A percentile compares a stretch with the other conserved stretches of the same genome.
phyloP scores from a whole-genome alignment of 2,797 vertebrate genomes.

The Trachurus trachurus region DNA sequence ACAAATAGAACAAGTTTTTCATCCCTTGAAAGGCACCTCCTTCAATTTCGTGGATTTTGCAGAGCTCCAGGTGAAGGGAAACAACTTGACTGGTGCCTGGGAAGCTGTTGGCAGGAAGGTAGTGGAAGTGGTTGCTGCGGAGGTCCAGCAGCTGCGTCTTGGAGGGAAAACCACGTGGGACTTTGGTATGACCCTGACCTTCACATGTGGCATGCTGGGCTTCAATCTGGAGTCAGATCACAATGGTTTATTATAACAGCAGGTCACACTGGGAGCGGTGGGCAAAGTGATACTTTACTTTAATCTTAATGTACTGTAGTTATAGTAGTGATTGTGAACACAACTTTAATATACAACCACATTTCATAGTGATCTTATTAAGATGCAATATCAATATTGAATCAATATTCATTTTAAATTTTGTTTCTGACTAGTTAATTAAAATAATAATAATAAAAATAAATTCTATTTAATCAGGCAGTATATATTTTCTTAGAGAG shows the following conservation, averaged over 20 bases:
- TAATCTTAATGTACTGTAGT: too few species aligned
- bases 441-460: too few species aligned
- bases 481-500: too few species aligned
- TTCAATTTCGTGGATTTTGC: slow-evolving; percentile 84
- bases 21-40: slow-evolving; percentile 86
- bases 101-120: slow-evolving; percentile 86
- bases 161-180: slow-evolving; percentile 88
- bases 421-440: neutral
- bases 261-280: neutral
- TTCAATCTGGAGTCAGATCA: slow-evolving; percentile 61
- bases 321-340: neutral
- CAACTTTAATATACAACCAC: neutral
- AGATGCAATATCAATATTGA: neutral
- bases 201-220: slow-evolving; percentile 88
- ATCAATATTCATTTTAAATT: neutral
- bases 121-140: slow-evolving; percentile 85
- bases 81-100: slow-evolving; percentile 80
- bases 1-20: slow-evolving; percentile 90
- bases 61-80: slow-evolving; percentile 92
- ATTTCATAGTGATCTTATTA: neutral
- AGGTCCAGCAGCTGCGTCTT: slow-evolving; percentile 90
- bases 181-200: slow-evolving; percentile 80
- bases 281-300: too few species aligned
- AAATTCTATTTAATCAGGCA: too few species aligned
- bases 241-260: neutral